Evolutionary conservation across 2,113 vertebrate species (phyloP).

Genomic region (Oryzias melastigma): DNA sequence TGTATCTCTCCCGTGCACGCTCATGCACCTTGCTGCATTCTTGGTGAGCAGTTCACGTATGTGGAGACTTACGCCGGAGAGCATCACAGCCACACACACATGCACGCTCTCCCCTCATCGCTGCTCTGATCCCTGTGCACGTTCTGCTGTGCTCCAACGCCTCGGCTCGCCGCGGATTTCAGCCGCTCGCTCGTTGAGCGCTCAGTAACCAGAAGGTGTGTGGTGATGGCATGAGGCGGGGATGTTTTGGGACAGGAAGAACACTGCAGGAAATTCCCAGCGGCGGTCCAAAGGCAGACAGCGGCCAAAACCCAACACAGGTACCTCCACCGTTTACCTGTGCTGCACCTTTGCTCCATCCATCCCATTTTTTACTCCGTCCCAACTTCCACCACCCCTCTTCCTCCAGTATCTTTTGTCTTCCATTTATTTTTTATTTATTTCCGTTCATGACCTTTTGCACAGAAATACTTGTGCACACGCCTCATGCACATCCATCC

Average conservation of each 20-base stretch:
- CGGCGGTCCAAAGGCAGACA: constrained; percentile 79
- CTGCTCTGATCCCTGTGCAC: constrained; percentile 15
- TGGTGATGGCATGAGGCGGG: constrained; percentile 72
- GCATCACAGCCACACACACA: constrained; percentile 32
- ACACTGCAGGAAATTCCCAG: constrained; percentile 78
- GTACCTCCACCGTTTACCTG: constrained; percentile 50
- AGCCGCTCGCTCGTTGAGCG: too few species aligned
- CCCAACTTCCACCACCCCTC: background rate
- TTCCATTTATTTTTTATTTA: background rate
- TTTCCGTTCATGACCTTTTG: background rate
- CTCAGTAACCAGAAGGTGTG: constrained; percentile 42
- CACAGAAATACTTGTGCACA: background rate
- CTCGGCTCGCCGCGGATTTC: too few species aligned
- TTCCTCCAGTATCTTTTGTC: background rate
- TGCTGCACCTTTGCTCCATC: background rate
- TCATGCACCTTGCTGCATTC: constrained; percentile 28
- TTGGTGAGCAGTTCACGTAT: constrained; percentile 66
- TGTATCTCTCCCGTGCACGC: constrained; percentile 4
- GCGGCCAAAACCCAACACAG: constrained; percentile 80
- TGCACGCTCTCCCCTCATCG: constrained; percentile 14
- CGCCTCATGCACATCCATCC: background rate
- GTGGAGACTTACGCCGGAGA: constrained; percentile 6
- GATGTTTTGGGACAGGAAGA: constrained; percentile 84
- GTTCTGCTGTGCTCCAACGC: constrained; percentile 2
- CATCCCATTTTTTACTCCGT: background rate